A percentile compares a stretch with the other conserved stretches of the same genome.
Conservation (phyloP, 2,113 vertebrate species). For the Seriola quinqueradiata region DNA sequence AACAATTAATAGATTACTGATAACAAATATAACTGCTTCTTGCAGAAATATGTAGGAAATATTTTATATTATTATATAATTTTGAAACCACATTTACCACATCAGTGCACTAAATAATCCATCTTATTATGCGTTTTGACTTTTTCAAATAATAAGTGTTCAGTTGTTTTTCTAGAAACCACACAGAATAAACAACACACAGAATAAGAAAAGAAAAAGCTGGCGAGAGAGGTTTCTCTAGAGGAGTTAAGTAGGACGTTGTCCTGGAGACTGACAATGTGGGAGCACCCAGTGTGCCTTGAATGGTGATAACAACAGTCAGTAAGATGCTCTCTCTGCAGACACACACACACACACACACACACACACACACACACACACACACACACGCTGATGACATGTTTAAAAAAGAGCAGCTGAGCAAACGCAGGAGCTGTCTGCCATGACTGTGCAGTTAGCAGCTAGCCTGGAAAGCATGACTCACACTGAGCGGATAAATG, state of each 20-base stretch:
- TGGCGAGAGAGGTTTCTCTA: conserved; percentile 8
- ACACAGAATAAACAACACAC: background rate
- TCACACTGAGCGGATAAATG: conserved; percentile 39
- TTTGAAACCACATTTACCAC: background rate
- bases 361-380: conserved; percentile 7
- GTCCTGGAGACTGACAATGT: conserved; percentile 78
- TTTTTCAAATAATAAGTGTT: background rate
- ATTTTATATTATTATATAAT: no score
- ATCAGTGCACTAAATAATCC: no score
- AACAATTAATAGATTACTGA: no score
- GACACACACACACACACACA: conserved; percentile 13
- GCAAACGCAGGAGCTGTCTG: conserved; percentile 38
- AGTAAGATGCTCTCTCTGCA: conserved; percentile 25
- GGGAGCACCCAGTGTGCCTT: conserved; percentile 61
- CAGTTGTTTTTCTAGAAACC: background rate
- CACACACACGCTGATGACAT: background rate
- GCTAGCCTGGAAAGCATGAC: conserved; percentile 35
- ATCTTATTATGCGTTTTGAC: background rate
- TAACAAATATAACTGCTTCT: no score
- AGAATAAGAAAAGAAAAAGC: conserved; percentile 7
- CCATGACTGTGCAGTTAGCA: conserved; percentile 56
- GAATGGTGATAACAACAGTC: conserved; percentile 67
- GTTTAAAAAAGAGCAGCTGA: conserved; percentile 42
- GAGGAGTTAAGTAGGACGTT: conserved; percentile 77
- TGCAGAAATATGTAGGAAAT: no score